Evolutionary conservation across 2,797 vertebrate genomes (phyloP).

Genomic region (Manis javanica): DNA sequence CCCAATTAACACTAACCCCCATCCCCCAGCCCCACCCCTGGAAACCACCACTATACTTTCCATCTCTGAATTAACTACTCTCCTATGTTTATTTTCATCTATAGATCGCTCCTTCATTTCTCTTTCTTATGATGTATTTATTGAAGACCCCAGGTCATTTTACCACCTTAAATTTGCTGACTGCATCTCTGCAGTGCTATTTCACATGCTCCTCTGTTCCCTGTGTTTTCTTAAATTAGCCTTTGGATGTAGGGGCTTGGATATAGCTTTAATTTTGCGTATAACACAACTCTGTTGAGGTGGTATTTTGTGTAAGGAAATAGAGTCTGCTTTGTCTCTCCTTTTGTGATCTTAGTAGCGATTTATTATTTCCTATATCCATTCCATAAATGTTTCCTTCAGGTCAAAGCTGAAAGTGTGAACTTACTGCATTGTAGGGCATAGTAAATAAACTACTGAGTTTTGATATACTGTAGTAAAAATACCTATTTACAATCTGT

Average conservation of each 20-base stretch:
- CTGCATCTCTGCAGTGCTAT: too few relatives aligned
- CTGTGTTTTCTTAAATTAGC: neutral
- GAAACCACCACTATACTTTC: too few relatives aligned
- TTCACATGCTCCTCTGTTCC: neutral
- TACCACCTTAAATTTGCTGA: neutral
- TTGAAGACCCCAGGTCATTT: neutral
- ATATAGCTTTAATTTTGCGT: neutral
- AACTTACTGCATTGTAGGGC: neutral
- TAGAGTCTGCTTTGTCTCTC: neutral
- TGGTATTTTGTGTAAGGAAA: neutral
- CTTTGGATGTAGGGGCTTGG: neutral
- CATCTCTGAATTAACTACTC: neutral
- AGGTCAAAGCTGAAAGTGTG: neutral
- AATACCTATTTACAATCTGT: neutral
- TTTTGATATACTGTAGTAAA: neutral
- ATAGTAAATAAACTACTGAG: neutral
- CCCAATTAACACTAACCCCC: neutral
- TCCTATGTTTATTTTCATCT: neutral
- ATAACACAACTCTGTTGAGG: too few relatives aligned
- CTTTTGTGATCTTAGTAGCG: neutral
- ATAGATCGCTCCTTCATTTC: fast-evolving
- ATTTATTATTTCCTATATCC: neutral
- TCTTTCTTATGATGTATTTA: neutral
- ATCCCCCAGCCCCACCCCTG: neutral
- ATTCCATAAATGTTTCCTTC: neutral